Evolutionary conservation across 2,888 invertebrate species (phyloP), one percentile per base, ranked within the genome.

Genomic region (Leucophenga maculata): DNA sequence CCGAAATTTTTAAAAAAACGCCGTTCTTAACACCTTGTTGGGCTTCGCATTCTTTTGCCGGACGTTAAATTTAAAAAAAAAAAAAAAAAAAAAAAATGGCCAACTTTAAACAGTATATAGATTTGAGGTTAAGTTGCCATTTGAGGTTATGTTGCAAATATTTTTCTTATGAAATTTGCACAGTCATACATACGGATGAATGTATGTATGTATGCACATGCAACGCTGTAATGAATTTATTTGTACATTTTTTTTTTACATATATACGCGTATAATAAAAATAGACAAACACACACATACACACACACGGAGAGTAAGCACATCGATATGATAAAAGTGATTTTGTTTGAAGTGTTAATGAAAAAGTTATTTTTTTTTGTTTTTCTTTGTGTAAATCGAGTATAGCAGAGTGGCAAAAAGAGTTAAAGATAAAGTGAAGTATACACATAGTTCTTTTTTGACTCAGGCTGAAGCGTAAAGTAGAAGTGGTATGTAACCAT

Each of bases 71-170:
- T 26, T 26, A 2, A 26, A 26, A 26, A 26, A 26, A 3, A 3
- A n/a, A n/a, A n/a, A n/a, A n/a, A n/a, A n/a, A n/a, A n/a, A n/a
- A n/a, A n/a, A n/a, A n/a, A n/a, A n/a, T n/a, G n/a, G n/a, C n/a
- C n/a, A n/a, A n/a, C n/a, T n/a, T n/a, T n/a, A n/a, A n/a, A n/a
- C n/a, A n/a, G n/a, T n/a, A n/a, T n/a, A n/a, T n/a, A n/a, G n/a
- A n/a, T n/a, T n/a, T n/a, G n/a, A n/a, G n/a, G n/a, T n/a, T n/a
- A n/a, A n/a, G n/a, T n/a, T n/a, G n/a, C n/a, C 71, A 9, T 14
- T 18, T 69, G 64, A 20, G 20, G 70, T 75, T 69, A 67, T 62
- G 66, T 70, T 77, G 73, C 59, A 46, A 48, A 67, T 50, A 68
- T 39, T 44, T 26, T 48, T 50, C 65, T 67, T 55, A 31, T 54